Percentiles rank a stretch among this genome's conserved stretches.
These are phyloP conservation scores for Silurus aristotelis DNA, from an alignment of 2,797 vertebrate species.

Conservation along the genomic window DNA sequence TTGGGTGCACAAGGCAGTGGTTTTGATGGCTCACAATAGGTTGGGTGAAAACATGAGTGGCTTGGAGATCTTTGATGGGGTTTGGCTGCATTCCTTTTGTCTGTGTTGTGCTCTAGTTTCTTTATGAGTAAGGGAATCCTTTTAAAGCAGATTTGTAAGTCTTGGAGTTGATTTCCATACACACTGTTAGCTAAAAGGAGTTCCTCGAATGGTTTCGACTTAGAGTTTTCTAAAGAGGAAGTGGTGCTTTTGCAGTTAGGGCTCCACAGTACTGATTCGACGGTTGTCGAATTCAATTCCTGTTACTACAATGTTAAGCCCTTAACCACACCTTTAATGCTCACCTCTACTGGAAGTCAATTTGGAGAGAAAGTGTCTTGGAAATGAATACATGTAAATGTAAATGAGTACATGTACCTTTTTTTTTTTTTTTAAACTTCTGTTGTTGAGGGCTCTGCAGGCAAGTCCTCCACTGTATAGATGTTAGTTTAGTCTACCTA, in stretches of 20 bases:
- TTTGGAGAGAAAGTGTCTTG: neutral
- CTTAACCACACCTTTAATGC: neutral
- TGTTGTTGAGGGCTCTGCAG: neutral
- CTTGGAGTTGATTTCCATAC: neutral
- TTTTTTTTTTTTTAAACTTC: too few relatives aligned
- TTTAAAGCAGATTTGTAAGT: neutral
- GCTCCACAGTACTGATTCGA: neutral
- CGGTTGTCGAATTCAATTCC: neutral
- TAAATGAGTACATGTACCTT: neutral
- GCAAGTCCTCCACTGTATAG: neutral
- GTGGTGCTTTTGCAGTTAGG: neutral
- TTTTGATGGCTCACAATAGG: conserved; percentile 1
- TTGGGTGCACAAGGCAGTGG: neutral
- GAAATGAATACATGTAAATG: neutral
- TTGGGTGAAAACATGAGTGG: neutral
- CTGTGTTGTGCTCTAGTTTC: neutral
- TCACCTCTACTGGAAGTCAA: neutral
- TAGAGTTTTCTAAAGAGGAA: neutral
- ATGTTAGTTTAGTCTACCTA: neutral
- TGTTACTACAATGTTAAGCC: neutral
- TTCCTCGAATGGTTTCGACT: neutral
- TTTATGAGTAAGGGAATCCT: neutral
- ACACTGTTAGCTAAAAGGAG: neutral
- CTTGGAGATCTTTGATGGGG: neutral
- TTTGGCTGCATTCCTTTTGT: neutral